phyloP scores from a whole-genome alignment of 1,140 invertebrate species.

The Arion vulgaris region DNA sequence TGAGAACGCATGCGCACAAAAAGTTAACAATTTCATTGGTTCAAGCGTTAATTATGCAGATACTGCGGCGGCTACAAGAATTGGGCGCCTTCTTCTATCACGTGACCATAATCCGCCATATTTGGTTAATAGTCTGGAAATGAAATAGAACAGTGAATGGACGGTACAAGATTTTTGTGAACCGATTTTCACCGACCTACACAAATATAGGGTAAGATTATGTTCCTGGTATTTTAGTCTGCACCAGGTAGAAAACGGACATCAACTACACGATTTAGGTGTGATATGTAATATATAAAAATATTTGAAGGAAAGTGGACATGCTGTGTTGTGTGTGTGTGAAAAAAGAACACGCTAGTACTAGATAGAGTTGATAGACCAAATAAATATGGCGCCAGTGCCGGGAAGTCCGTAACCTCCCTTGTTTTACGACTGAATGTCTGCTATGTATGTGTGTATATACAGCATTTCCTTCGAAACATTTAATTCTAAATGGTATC shows the following conservation, averaged over 20 bases:
- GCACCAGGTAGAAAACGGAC: neutral
- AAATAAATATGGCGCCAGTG: neutral
- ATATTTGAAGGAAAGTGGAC: too few relatives aligned
- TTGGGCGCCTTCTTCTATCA: slow-evolving; percentile 24
- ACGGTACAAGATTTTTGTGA: neutral
- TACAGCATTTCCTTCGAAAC: too few relatives aligned
- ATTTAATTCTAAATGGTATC: too few relatives aligned
- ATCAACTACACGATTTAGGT: too few relatives aligned
- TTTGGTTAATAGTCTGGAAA: neutral
- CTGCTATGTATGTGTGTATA: too few relatives aligned
- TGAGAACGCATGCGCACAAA: slow-evolving; percentile 22
- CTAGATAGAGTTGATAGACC: too few relatives aligned
- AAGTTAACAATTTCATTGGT: slow-evolving; percentile 11
- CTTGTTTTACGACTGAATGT: too few relatives aligned
- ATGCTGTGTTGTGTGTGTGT: neutral
- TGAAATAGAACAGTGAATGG: neutral
- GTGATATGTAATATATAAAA: neutral
- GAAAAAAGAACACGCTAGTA: neutral
- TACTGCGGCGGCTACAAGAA: neutral
- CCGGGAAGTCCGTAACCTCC: neutral
- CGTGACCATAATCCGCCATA: slow-evolving; percentile 33
- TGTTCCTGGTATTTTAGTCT: neutral
- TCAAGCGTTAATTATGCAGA: slow-evolving; percentile 31
- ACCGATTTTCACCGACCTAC: neutral
- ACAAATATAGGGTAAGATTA: neutral